Conservation (phyloP, 2,888 invertebrate species). For the Anticlea derivata region DNA sequence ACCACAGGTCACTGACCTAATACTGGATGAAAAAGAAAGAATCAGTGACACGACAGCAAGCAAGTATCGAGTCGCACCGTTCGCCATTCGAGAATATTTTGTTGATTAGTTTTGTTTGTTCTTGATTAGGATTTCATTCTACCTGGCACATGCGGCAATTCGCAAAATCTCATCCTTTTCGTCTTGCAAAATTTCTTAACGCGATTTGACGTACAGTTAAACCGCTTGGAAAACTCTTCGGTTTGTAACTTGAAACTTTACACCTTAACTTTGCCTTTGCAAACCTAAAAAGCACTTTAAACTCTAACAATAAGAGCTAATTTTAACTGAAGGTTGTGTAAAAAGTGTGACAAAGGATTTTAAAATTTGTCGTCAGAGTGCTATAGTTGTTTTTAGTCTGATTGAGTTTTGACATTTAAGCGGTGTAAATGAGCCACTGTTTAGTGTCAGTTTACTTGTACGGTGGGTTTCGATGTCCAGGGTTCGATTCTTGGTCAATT, state of each 20-base stretch:
- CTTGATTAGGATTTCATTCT: no score
- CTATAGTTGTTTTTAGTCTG: conserved; percentile 46
- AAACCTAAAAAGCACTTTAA: conserved; percentile 43
- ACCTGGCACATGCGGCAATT: conserved; percentile 13
- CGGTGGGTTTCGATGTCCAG: conserved; percentile 69
- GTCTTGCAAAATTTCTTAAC: conserved; percentile 58
- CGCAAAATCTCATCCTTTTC: conserved; percentile 49
- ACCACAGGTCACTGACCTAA: no score
- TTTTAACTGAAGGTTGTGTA: conserved; percentile 7
- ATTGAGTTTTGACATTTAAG: conserved; percentile 40
- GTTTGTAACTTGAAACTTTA: conserved; percentile 70
- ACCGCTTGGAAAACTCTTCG: conserved; percentile 74
- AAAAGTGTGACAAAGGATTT: conserved; percentile 24
- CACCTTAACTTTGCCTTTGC: conserved; percentile 34
- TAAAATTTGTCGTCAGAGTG: conserved; percentile 7
- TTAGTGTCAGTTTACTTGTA: conserved; percentile 74
- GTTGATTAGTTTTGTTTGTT: no score
- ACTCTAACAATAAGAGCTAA: neutral
- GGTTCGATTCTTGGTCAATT: conserved; percentile 64
- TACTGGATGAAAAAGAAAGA: no score
- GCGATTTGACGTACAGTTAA: conserved; percentile 70
- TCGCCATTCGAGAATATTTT: no score
- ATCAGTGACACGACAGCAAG: no score
- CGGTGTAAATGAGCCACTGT: conserved; percentile 71
- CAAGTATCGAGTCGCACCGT: no score